Conservation (phyloP, 2,113 vertebrate species). For the Hylia prasina region DNA sequence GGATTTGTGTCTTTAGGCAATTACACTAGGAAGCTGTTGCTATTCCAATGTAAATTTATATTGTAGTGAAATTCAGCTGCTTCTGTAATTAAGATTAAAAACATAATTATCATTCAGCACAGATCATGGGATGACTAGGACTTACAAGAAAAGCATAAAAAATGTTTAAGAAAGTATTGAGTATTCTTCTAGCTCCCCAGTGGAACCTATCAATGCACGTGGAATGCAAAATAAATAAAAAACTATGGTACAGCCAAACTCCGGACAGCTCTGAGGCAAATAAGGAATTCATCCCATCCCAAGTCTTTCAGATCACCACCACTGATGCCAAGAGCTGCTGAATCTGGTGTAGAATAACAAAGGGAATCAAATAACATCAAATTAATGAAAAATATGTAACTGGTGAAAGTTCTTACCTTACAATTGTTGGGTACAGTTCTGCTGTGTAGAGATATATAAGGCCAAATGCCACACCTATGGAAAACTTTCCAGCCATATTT, state of each 20-base stretch:
- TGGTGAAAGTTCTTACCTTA: conserved; percentile 76
- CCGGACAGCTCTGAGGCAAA: not conserved
- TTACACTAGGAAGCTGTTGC: not conserved
- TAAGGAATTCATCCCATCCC: not conserved
- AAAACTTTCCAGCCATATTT: conserved; percentile 87
- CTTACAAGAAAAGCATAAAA: not conserved
- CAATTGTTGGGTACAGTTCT: conserved; percentile 89
- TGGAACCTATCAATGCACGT: not conserved
- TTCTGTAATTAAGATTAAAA: not conserved
- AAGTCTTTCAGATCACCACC: not conserved
- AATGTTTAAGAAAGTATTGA: not conserved
- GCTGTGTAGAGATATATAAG: conserved; percentile 92
- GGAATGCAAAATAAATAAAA: not conserved
- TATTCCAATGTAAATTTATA: not conserved
- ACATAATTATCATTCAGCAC: not conserved
- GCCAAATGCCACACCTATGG: conserved; percentile 86
- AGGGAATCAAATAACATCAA: not conserved
- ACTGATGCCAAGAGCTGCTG: not conserved
- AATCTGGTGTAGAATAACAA: not conserved
- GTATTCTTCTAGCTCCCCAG: not conserved
- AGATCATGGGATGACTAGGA: not conserved
- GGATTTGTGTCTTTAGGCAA: not conserved
- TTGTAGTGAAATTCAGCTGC: not conserved
- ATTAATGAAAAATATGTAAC: not conserved
- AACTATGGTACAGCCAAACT: not conserved